Evolutionary conservation across 2,113 vertebrate genomes (phyloP).

Genomic region (Puntigrus tetrazona): DNA sequence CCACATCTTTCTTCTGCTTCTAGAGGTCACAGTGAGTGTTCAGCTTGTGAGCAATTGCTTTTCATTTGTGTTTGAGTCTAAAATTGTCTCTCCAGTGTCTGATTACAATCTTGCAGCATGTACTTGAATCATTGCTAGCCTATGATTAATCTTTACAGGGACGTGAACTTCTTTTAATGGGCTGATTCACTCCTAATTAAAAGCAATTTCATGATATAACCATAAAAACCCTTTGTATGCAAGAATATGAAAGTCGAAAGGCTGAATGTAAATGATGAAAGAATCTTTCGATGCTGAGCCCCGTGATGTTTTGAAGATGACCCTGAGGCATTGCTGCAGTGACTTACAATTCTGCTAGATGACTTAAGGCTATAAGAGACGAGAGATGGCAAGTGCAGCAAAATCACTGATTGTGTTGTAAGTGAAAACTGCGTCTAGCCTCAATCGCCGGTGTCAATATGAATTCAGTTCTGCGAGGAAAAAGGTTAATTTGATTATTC

Average conservation of each 20-base stretch:
- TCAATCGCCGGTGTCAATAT: background rate
- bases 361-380: background rate
- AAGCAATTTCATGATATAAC: background rate
- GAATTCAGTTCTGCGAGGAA: background rate
- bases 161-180: constrained; percentile 6
- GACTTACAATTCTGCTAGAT: background rate
- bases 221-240: background rate
- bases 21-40: constrained; percentile 9
- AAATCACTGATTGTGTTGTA: background rate
- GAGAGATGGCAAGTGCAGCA: background rate
- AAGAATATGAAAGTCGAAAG: background rate
- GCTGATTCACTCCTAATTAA: background rate
- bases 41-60: constrained; percentile 12
- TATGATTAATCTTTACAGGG: background rate
- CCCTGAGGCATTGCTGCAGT: background rate
- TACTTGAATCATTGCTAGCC: background rate
- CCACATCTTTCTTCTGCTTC: background rate
- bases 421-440: constrained; percentile 1
- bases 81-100: constrained; percentile 24
- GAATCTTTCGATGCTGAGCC: background rate
- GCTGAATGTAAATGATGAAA: constrained; percentile 6
- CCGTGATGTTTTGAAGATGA: background rate
- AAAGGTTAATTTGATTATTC: constrained; percentile 29
- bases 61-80: constrained; percentile 8
- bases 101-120: constrained; percentile 21